Evolutionary conservation across 1,140 invertebrate genomes (phyloP).

Genomic region (Drosophila nannoptera): DNA sequence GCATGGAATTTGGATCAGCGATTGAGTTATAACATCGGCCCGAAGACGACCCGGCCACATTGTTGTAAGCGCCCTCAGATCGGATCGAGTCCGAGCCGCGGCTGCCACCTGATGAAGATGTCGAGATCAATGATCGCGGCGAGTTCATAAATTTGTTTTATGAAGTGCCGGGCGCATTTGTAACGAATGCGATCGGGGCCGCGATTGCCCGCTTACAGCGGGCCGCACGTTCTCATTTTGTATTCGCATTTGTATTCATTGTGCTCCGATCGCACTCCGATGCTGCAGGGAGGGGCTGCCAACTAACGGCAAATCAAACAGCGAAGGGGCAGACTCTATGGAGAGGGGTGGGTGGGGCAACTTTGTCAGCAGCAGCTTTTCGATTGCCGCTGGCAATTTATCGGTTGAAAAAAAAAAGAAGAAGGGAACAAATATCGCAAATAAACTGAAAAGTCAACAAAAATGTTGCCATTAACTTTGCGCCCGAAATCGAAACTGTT

Average conservation of each 20-base stretch:
- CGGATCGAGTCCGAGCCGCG: slow-evolving; percentile 17
- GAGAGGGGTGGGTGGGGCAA: no score
- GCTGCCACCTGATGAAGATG: slow-evolving; percentile 72
- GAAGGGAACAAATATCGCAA: slow-evolving; percentile 30
- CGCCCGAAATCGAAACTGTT: slow-evolving; percentile 69
- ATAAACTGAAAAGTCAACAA: slow-evolving; percentile 71
- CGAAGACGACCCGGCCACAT: slow-evolving; percentile 42
- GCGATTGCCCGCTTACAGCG: slow-evolving; percentile 56
- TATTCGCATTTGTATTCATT: slow-evolving; percentile 46
- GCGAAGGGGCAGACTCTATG: no score
- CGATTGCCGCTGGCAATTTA: slow-evolving; percentile 59
- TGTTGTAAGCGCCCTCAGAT: slow-evolving; percentile 41
- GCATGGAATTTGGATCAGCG: slow-evolving; percentile 73
- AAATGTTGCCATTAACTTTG: slow-evolving; percentile 63
- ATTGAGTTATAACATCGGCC: slow-evolving; percentile 66
- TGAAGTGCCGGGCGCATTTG: slow-evolving; percentile 76
- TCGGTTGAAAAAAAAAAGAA: slow-evolving; percentile 19
- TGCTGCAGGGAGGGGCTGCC: no score
- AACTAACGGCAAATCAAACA: no score
- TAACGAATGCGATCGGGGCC: slow-evolving; percentile 59
- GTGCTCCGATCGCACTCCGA: slow-evolving; percentile 26
- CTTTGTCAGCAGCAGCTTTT: slow-evolving; percentile 72
- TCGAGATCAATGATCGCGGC: slow-evolving; percentile 75
- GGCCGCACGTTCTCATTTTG: slow-evolving; percentile 35
- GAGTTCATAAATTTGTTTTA: slow-evolving; percentile 78